phyloP scores from a whole-genome alignment of 1,140 invertebrate genomes.

The Drosophila bocki region DNA sequence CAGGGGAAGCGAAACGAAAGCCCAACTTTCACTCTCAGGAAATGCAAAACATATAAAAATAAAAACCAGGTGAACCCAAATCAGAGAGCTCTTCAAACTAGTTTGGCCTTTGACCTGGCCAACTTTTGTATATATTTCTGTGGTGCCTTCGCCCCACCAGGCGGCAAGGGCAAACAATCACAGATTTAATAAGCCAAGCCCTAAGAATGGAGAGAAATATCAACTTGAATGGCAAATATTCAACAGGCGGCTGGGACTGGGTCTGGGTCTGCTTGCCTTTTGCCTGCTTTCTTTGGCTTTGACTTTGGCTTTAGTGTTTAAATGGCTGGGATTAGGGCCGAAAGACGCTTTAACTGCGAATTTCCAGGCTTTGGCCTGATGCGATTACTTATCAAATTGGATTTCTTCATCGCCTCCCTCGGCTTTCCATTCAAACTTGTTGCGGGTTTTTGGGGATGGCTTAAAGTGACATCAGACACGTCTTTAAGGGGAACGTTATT shows the following conservation, averaged over 20 bases:
- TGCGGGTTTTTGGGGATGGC: conserved; percentile 22
- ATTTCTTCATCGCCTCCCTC: conserved; percentile 36
- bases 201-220: conserved; percentile 11
- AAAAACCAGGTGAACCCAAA: conserved; percentile 18
- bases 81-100: conserved; percentile 38
- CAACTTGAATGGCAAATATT: conserved; percentile 39
- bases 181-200: conserved; percentile 63
- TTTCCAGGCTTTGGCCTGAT: conserved; percentile 47
- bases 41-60: conserved; percentile 13
- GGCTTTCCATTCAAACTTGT: neutral
- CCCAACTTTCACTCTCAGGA: conserved; percentile 38
- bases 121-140: conserved; percentile 25
- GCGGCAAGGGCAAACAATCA: conserved; percentile 33
- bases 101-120: conserved; percentile 44
- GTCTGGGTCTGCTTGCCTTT: neutral
- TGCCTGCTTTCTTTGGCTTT: conserved; percentile 23
- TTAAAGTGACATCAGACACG: conserved; percentile 29
- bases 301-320: conserved; percentile 25
- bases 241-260: conserved; percentile 40
- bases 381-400: conserved; percentile 56
- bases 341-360: conserved; percentile 39
- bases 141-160: conserved; percentile 10
- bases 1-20: conserved; percentile 22
- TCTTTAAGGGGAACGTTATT: conserved; percentile 5
- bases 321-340: conserved; percentile 45